Evolutionary conservation across 2,797 vertebrate species (phyloP).

Genomic region (Notamacropus eugenii): DNA sequence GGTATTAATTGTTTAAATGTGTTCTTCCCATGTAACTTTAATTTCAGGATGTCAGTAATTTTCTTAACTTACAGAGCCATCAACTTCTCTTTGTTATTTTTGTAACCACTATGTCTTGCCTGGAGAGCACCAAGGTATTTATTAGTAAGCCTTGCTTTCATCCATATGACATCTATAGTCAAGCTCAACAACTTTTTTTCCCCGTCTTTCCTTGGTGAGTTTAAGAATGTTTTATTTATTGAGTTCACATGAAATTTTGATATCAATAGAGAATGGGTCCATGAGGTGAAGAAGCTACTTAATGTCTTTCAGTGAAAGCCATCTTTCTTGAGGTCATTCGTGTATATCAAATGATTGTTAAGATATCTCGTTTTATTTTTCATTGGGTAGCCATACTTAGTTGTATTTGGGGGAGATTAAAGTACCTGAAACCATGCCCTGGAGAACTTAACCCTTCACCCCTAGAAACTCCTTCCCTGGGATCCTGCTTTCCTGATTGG

Average conservation of each 20-base stretch:
- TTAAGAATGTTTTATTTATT: not conserved
- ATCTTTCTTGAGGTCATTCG: not conserved
- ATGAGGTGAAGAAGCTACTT: not conserved
- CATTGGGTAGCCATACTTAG: not conserved
- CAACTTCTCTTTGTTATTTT: not conserved
- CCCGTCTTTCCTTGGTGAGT: not conserved
- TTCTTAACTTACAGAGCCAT: not conserved
- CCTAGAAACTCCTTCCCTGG: not conserved
- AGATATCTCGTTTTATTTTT: not conserved
- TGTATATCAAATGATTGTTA: not conserved
- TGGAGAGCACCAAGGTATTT: not conserved
- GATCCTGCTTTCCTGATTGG: not conserved
- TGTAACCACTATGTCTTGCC: not conserved
- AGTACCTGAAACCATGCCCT: not conserved
- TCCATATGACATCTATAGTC: not conserved
- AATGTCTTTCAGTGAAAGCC: not conserved
- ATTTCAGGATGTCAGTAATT: not conserved
- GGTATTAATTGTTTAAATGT: not conserved
- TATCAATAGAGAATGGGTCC: not conserved
- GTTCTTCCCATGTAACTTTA: not conserved
- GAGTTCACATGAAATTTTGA: not conserved
- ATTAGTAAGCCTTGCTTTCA: not conserved
- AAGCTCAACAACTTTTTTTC: not conserved
- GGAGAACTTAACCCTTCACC: not conserved
- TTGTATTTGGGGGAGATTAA: not conserved